A percentile compares a stretch with the other conserved stretches of the same genome.
These are phyloP conservation scores for Nothocercus julius DNA, from an alignment of 2,113 vertebrate species.

Conservation along the genomic window DNA sequence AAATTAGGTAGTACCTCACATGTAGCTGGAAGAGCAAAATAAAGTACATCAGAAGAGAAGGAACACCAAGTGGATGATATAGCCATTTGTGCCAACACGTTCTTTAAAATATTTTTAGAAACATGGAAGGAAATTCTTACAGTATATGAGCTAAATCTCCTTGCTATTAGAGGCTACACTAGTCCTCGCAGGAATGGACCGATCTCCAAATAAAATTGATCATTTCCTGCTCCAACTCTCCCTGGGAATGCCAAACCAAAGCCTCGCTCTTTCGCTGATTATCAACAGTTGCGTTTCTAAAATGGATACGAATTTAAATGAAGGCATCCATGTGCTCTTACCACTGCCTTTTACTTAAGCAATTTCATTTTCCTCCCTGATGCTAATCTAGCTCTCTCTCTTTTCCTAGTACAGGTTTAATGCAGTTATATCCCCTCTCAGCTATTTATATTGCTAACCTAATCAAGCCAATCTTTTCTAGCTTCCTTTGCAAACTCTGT, in stretches of 20 bases:
- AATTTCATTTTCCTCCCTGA: neutral
- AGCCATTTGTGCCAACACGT: neutral
- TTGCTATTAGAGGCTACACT: neutral
- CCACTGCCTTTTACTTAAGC: neutral
- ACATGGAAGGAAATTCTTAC: neutral
- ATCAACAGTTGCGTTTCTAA: neutral
- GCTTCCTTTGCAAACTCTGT: neutral
- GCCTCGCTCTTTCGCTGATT: neutral
- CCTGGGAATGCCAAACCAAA: neutral
- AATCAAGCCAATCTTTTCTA: neutral
- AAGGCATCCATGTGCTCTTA: neutral
- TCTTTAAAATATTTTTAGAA: neutral
- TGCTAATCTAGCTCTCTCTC: neutral
- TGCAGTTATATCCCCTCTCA: neutral
- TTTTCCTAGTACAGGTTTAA: neutral
- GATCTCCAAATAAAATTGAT: neutral
- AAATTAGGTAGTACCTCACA: neutral
- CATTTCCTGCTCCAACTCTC: too few relatives aligned
- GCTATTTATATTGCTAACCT: constrained; percentile 15
- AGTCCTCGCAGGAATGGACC: neutral
- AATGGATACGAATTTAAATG: neutral
- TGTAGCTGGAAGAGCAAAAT: neutral
- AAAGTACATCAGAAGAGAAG: neutral
- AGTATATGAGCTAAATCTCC: neutral
- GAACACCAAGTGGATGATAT: neutral